phyloP scores from a whole-genome alignment of 2,113 vertebrate genomes.

The Brachyistius frenatus region DNA sequence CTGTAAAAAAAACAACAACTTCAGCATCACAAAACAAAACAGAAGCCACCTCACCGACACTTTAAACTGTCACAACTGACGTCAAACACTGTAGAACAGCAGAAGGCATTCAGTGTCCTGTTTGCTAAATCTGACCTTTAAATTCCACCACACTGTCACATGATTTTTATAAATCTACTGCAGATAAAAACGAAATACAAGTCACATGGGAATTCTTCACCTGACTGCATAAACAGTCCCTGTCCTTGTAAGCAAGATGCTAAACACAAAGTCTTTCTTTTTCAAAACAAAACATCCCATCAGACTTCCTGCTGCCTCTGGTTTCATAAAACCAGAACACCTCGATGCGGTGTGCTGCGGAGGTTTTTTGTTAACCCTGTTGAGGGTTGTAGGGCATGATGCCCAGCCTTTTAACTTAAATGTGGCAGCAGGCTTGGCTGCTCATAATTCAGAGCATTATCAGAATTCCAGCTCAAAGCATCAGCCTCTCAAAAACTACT shows the following conservation, averaged over 20 bases:
- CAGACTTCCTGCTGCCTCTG: too few species aligned
- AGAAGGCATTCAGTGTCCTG: too few species aligned
- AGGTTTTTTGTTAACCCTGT: neutral
- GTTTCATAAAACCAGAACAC: neutral
- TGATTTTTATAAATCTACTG: too few species aligned
- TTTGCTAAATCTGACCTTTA: too few species aligned
- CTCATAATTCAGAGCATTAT: constrained; percentile 43
- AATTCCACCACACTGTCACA: too few species aligned
- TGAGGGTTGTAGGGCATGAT: constrained; percentile 1
- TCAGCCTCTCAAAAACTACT: neutral
- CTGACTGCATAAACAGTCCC: neutral
- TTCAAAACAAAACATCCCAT: too few species aligned
- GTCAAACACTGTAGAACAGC: too few species aligned
- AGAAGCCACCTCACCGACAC: neutral
- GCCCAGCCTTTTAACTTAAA: constrained; percentile 33
- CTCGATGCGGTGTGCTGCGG: neutral
- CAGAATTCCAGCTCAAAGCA: constrained; percentile 24
- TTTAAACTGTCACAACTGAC: neutral
- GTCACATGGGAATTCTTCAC: too few species aligned
- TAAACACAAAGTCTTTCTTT: neutral
- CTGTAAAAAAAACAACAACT: neutral
- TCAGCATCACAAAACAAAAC: neutral
- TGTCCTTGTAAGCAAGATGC: neutral
- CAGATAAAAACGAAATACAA: too few species aligned
- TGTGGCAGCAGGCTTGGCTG: constrained; percentile 11